A percentile compares a stretch with the other conserved stretches of the same genome.
Conservation (phyloP, 2,888 invertebrate genomes). For the Pterostichus niger region DNA sequence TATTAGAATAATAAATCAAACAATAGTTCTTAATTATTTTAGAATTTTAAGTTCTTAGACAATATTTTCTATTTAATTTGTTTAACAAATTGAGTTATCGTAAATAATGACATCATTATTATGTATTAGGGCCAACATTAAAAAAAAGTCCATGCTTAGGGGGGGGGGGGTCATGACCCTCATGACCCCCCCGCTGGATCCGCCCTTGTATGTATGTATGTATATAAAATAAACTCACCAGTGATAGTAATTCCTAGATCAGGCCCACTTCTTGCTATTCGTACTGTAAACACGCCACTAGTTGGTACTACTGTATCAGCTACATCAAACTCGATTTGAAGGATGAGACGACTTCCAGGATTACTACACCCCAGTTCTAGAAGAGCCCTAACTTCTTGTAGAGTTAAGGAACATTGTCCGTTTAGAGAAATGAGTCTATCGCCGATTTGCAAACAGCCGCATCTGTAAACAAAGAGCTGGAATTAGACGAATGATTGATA, state of each 20-base stretch:
- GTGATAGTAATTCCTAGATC: constrained; percentile 95
- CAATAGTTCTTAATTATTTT: too few species aligned
- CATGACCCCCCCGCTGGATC: too few species aligned
- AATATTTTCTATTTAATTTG: too few species aligned
- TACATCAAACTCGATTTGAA: constrained; percentile 94
- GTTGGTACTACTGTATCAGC: constrained; percentile 94
- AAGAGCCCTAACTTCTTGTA: constrained; percentile 80
- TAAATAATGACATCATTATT: too few species aligned
- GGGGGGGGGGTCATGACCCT: too few species aligned
- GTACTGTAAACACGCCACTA: constrained; percentile 94
- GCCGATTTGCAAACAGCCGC: constrained; percentile 87
- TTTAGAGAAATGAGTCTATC: constrained; percentile 93
- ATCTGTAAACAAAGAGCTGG: constrained; percentile 76
- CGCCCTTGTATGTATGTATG: too few species aligned
- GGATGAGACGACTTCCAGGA: constrained; percentile 83
- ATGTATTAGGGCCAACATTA: too few species aligned
- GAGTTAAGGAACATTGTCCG: constrained; percentile 84
- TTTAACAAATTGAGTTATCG: too few species aligned
- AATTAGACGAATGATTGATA: too few species aligned
- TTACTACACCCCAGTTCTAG: constrained; percentile 76
- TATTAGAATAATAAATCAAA: too few species aligned
- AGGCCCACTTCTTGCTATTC: constrained; percentile 88
- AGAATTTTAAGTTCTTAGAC: too few species aligned
- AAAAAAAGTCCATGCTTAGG: too few species aligned
- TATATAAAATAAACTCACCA: constrained; percentile 77